phyloP scores from a whole-genome alignment of 2,113 vertebrate genomes.

The Uria lomvia region DNA sequence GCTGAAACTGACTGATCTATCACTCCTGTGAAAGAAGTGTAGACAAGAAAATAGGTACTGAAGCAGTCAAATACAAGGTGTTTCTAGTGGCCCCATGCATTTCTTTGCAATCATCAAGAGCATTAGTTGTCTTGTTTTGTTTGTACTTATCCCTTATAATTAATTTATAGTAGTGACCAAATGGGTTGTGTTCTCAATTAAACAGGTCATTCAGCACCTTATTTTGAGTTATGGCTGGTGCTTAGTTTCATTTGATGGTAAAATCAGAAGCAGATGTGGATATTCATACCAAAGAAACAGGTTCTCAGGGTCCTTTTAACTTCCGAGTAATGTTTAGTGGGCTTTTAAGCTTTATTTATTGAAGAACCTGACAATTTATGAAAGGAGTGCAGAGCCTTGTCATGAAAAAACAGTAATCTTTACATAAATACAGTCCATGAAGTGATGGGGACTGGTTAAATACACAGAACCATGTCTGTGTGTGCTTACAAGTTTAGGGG shows the following conservation, averaged over 20 bases:
- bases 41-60: slow-evolving; percentile 10
- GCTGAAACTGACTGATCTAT: background rate
- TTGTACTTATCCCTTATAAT: background rate
- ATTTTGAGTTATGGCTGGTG: background rate
- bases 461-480: background rate
- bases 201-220: background rate
- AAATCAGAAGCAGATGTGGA: background rate
- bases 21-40: background rate
- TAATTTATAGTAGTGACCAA: background rate
- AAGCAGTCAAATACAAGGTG: background rate
- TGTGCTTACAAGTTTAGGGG: background rate
- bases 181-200: background rate
- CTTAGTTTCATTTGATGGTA: background rate
- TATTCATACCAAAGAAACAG: background rate
- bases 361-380: background rate
- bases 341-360: background rate
- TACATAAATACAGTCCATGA: background rate
- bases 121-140: background rate
- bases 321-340: background rate
- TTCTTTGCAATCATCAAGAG: background rate
- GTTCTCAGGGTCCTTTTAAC: background rate
- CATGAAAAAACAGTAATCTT: background rate
- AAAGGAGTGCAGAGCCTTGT: background rate
- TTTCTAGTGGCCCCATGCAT: background rate
- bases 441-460: background rate